A percentile compares a stretch with the other conserved stretches of the same genome.
Conservation (phyloP, 2,797 vertebrate genomes). For the Masticophis lateralis region DNA sequence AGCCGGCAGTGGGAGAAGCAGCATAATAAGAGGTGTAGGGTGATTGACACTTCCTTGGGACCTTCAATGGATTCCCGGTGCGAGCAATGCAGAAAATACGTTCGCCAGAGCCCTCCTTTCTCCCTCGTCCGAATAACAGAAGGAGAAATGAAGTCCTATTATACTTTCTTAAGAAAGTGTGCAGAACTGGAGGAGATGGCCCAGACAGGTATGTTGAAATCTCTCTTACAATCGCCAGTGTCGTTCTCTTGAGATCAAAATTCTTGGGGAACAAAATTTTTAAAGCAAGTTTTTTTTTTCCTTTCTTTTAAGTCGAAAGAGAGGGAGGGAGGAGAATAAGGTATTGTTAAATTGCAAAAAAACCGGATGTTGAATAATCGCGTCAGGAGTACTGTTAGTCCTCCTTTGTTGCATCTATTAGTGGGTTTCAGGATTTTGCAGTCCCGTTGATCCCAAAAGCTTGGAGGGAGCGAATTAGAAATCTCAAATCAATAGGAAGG, state of each 20-base stretch:
- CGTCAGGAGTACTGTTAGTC: not conserved
- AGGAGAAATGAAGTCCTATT: conserved; percentile 86
- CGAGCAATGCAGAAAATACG: conserved; percentile 69
- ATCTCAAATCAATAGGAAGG: not conserved
- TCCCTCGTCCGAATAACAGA: conserved; percentile 80
- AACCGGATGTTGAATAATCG: not conserved
- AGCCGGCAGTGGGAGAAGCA: conserved; percentile 43
- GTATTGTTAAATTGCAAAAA: not conserved
- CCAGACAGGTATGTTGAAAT: conserved; percentile 73
- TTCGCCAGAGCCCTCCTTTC: conserved; percentile 66
- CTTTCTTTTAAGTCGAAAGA: not conserved
- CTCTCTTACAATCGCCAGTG: not conserved
- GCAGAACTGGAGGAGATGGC: conserved; percentile 65
- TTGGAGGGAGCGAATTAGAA: not conserved
- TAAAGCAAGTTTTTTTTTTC: not conserved
- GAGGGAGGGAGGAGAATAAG: not conserved
- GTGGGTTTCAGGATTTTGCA: not conserved
- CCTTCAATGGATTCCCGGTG: conserved; percentile 68
- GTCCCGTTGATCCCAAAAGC: not conserved
- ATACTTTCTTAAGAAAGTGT: conserved; percentile 80
- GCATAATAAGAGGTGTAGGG: conserved; percentile 14
- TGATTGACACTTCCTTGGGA: conserved; percentile 35
- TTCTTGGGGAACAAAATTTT: not conserved
- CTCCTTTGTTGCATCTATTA: not conserved
- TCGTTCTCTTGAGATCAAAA: not conserved